phyloP scores from a whole-genome alignment of 2,888 invertebrate genomes.

The Timandra comae region DNA sequence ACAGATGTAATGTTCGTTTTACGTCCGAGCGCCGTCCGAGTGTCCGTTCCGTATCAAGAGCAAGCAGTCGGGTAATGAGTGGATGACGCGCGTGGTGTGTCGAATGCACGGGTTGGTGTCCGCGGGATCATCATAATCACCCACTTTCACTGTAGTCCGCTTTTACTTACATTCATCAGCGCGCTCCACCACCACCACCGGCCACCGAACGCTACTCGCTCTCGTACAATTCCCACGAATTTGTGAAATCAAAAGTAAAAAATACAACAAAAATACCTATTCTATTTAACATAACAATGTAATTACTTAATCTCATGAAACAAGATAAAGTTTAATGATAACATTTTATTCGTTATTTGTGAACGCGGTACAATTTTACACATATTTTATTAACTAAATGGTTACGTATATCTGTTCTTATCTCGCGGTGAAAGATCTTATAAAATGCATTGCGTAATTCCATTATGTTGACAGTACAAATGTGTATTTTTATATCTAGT shows the following conservation, averaged over 20 bases:
- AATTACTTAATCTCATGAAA: slow-evolving; percentile 14
- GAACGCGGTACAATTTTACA: not conserved
- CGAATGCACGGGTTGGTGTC: too few species aligned
- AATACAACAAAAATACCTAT: slow-evolving; percentile 9
- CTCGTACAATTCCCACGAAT: slow-evolving; percentile 14
- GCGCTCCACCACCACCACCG: not conserved
- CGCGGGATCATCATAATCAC: not conserved
- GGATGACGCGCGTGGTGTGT: too few species aligned
- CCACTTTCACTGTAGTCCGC: not conserved
- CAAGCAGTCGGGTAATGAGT: too few species aligned
- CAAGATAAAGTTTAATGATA: slow-evolving; percentile 16
- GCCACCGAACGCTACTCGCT: not conserved
- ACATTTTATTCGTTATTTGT: slow-evolving; percentile 1
- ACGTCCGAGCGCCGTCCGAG: too few species aligned
- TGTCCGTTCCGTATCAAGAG: too few species aligned
- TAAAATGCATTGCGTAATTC: too few species aligned
- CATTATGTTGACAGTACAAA: too few species aligned
- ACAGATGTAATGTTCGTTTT: too few species aligned
- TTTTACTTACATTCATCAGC: not conserved
- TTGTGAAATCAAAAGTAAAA: slow-evolving; percentile 21
- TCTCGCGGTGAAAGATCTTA: too few species aligned
- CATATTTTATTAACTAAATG: not conserved
- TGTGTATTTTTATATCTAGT: too few species aligned
- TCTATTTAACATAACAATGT: slow-evolving; percentile 9
- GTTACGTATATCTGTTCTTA: too few species aligned